phyloP scores from a whole-genome alignment of 1,140 invertebrate species.

The Tetragonula clypearis region DNA sequence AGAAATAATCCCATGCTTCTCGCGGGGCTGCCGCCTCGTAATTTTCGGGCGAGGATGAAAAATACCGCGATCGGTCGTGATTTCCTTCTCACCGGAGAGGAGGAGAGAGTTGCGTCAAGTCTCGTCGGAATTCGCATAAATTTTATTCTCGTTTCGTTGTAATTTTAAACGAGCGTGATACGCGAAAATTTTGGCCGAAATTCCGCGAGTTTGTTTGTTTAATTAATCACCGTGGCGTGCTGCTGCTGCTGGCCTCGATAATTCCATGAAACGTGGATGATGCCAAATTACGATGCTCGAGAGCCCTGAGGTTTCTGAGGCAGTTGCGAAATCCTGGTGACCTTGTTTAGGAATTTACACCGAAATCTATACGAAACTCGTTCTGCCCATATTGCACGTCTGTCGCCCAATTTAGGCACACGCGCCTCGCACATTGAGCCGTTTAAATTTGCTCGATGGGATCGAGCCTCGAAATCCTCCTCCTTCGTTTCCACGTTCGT shows the following conservation, averaged over 20 bases:
- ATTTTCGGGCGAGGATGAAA: no score
- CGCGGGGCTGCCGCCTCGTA: no score
- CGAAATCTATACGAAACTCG: constrained; percentile 42
- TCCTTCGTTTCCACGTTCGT: not conserved
- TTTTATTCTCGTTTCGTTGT: not conserved
- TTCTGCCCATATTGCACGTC: not conserved
- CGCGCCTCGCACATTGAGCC: no score
- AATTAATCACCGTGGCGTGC: not conserved
- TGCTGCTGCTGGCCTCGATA: not conserved
- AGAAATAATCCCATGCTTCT: not conserved
- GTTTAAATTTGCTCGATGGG: not conserved
- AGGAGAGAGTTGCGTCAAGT: not conserved
- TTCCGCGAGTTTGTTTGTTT: not conserved
- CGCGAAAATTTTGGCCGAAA: not conserved
- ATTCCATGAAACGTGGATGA: not conserved
- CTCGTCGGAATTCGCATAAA: not conserved
- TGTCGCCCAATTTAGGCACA: not conserved
- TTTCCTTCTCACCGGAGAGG: no score
- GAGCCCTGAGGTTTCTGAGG: not conserved
- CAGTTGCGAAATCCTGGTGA: constrained; percentile 1
- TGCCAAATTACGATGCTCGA: not conserved
- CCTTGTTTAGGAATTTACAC: constrained; percentile 44
- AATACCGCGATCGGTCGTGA: no score
- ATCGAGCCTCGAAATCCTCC: not conserved
- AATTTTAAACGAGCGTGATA: not conserved